Evolutionary conservation across 2,888 invertebrate genomes (phyloP).

Genomic region (Ypsolopha scabrella): DNA sequence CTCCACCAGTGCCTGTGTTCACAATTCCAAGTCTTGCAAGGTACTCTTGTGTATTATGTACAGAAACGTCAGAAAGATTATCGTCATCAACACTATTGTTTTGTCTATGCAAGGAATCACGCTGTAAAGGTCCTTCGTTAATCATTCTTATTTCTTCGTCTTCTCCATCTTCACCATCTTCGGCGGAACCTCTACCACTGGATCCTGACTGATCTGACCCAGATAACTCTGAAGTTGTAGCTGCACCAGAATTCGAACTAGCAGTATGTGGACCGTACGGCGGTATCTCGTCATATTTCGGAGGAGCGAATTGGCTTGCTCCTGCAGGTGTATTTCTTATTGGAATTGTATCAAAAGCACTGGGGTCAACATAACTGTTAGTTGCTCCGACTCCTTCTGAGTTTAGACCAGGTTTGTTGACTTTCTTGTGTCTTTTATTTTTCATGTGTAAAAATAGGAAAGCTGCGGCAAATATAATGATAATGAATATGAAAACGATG

Average conservation of each 20-base stretch:
- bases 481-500: constrained; percentile 83
- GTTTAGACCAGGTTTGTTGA: constrained; percentile 81
- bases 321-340: constrained; percentile 76
- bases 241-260: constrained; percentile 82
- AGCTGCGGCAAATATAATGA: constrained; percentile 86
- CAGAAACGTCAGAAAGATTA: constrained; percentile 89
- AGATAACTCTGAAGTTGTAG: constrained; percentile 90
- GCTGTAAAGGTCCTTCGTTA: constrained; percentile 89
- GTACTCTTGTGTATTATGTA: constrained; percentile 96
- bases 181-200: constrained; percentile 95
- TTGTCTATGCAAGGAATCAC: constrained; percentile 75
- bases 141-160: constrained; percentile 99
- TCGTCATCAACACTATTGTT: constrained; percentile 72
- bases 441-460: constrained; percentile 88
- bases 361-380: constrained; percentile 89
- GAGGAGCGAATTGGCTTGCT: constrained; percentile 83
- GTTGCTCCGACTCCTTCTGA: constrained; percentile 81
- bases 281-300: constrained; percentile 92
- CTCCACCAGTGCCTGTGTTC: constrained; percentile 78
- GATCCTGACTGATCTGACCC: constrained; percentile 96
- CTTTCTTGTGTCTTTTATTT: constrained; percentile 83
- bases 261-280: constrained; percentile 85
- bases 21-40: constrained; percentile 94
- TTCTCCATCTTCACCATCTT: constrained; percentile 92
- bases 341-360: constrained; percentile 91